Evolutionary conservation across 2,888 invertebrate genomes (phyloP), one percentile per base, ranked within the genome.

Genomic region (Polydrusus pterygomalis): DNA sequence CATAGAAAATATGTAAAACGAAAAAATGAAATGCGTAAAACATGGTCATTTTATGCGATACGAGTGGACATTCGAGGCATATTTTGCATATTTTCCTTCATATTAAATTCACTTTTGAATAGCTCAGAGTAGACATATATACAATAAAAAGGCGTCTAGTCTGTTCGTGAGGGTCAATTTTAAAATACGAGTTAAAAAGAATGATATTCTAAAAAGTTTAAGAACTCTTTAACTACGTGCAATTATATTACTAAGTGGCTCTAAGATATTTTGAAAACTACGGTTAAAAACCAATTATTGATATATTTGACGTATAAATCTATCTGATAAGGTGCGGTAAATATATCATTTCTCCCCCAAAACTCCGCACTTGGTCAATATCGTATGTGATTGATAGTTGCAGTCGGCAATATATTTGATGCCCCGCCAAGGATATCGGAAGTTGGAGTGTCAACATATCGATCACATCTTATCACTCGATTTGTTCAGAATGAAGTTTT

Each of bases 151-250:
- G 74, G 69, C 74, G 77, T 75, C 64, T 75, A 38, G 45, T 64
- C 70, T 62, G 47, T 45, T 18, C 60, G 17, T 58, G 38, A 17
- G 15, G 38, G 3, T 30, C 0, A 3, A 77, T 79, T 81, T 80
- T 76, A 79, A 80, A 81, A 80, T 79, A 78, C 73, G 75, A 78
- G 25, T 47, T 34, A 49, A 25, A n/a, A n/a, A n/a, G n/a, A n/a
- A 25, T 25, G 25, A 25, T 25, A 3, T 3, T 25, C 25, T 25
- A 25, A 25, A 25, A 25, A 25, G 25, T 25, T 25, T 25, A 25
- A 25, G 25, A 25, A 25, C 1, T 25, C 2, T 25, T 25, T n/a
- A n/a, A n/a, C n/a, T n/a, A n/a, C n/a, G n/a, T n/a, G n/a, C n/a
- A n/a, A n/a, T n/a, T n/a, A 25, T 25, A 25, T 25, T 25, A 25